Percentiles rank a stretch among this genome's conserved stretches.
These are phyloP conservation scores for Alouatta palliata DNA, from an alignment of 2,113 vertebrate genomes.

Conservation along the genomic window DNA sequence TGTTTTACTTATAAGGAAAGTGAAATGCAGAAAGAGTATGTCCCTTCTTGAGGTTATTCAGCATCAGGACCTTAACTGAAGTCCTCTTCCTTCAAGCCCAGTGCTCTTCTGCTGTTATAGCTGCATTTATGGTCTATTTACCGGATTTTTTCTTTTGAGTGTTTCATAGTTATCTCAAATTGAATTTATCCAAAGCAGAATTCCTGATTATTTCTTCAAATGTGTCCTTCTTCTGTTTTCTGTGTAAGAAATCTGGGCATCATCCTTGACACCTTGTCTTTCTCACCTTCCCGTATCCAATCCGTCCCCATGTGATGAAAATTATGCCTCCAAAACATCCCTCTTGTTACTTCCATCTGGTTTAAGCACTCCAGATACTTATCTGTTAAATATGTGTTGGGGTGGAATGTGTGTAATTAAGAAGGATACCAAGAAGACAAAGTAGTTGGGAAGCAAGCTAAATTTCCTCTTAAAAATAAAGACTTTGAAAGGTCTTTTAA, in stretches of 20 bases:
- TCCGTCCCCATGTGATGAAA: neutral
- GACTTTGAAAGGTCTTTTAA: neutral
- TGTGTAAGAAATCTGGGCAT: neutral
- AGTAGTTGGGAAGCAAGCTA: neutral
- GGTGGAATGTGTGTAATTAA: neutral
- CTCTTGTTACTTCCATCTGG: neutral
- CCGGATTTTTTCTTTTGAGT: neutral
- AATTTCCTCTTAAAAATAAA: conserved; percentile 40
- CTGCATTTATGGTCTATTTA: neutral
- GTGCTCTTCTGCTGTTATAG: neutral
- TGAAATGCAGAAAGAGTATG: neutral
- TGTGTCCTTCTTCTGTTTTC: neutral
- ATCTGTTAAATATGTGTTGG: neutral
- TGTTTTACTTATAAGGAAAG: neutral
- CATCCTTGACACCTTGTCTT: neutral
- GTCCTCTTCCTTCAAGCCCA: neutral
- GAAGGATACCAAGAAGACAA: neutral
- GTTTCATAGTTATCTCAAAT: neutral
- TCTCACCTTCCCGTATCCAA: neutral
- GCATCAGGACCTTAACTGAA: neutral
- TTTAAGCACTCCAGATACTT: neutral
- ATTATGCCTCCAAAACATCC: neutral
- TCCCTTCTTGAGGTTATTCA: neutral
- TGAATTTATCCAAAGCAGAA: neutral
- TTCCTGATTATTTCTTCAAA: neutral